Evolutionary conservation across 2,888 invertebrate species (phyloP), one percentile per base, ranked within the genome.

Genomic region (Morpho achilles): DNA sequence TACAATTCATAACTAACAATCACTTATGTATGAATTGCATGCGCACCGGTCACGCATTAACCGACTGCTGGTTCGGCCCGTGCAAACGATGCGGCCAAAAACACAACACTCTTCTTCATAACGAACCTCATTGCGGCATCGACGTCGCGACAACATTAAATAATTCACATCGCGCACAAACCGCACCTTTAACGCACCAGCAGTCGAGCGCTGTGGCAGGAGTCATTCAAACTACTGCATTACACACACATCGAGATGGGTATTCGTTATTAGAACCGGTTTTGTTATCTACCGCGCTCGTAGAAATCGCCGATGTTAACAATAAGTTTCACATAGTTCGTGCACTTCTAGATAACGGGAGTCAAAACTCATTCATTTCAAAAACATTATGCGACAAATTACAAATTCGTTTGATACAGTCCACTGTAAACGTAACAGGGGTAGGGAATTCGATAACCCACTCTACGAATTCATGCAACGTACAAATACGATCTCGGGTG

Each of bases 281-380:
- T 10, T 56, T 67, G 10, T 52, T 68, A 39, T 68, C 67, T 1
- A 69, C 69, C 1, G 68, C 69, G 0, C 39, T 68, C 10, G 61
- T 69, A 2, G 63, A 66, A 55, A 45, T 67, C n/a, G 23, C 42
- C 7, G 60, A 60, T 54, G 16, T 8, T n/a, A 43, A 51, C 39
- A 51, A 61, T 50, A 58, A 55, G 1, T 62, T 54, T 61, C 62
- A 64, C 10, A 46, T 44, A 23, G 61, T 47, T 3, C 61, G 63
- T 7, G 64, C 62, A 7, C 49, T 69, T 5, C 51, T 69, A 1
- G 70, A 71, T 40, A 66, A 50, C 40, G 69, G 70, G 7, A 68
- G 67, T 61, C 60, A 69, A 40, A 59, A 61, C 3, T 63, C 66
- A 53, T 62, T 70, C 8, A 65, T 70, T 46, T 56, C 63, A 0